Evolutionary conservation across 1,140 invertebrate genomes (phyloP), one percentile per base, ranked within the genome.

Genomic region (Drosophila miranda): DNA sequence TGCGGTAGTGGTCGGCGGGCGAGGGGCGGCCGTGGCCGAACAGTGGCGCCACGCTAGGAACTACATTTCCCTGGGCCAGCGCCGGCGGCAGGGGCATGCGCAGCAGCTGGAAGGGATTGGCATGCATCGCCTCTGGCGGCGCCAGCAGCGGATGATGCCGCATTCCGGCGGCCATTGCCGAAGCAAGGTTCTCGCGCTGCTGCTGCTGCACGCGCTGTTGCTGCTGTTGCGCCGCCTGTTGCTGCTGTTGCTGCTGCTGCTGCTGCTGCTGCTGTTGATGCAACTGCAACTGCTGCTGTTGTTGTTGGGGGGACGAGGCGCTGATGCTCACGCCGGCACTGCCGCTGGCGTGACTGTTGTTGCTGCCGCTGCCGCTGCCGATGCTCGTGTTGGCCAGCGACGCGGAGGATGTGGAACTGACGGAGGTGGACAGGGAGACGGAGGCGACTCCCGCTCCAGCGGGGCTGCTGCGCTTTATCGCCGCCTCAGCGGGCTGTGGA

Each of bases 1-100:
- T 95, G 59, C 95, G 93, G 90, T 96, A 96, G 56, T 90, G 89
- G 87, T 96, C 95, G 61, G 94, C 93, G 62, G 94, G 93, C 91
- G 94, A 93, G 38, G 95, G 95, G 63, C 95, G 92, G 2, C 94
- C 93, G 62, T 95, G 92, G 2, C 94, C 93, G 82, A 96, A 95
- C 7, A 95, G 90, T 1, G 95, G 94, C 48, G 93, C 92, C 50
- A 94, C 93, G 67, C 93, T 93, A 82, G 94, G 94, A 90, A 91
- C 90, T 78, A 94, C 93, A 74, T 93, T 93, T 62, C 93, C 93
- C 86, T 94, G 93, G 81, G 92, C 92, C 69, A 94, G 82, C 28
- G 70, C 66, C 38, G 93, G 93, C 23, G 93, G 93, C 72, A 95
- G 88, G 9, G 94, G 94, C 93, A 95, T 93, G 68, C 94, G 92